Evolutionary conservation across 2,113 vertebrate species (phyloP), one percentile per base, ranked within the genome.

Genomic region (Larimichthys polyactis): DNA sequence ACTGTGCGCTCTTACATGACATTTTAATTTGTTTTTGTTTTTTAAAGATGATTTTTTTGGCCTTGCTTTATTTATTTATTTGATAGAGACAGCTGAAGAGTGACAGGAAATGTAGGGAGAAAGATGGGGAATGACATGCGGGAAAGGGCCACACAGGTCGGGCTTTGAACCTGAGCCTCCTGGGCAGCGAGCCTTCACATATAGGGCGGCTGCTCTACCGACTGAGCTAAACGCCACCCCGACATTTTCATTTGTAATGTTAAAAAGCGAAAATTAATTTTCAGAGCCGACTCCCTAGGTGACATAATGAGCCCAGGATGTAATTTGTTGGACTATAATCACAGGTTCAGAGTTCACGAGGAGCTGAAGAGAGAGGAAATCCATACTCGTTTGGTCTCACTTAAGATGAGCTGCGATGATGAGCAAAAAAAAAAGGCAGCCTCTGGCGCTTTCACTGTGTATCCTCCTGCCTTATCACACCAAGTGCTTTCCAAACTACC

Each of bases 291-390:
- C 8, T 64, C 55, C 20, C 58, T 12, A 2, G 27, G 64, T 64
- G 67, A 24, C 75, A 79, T 62, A 17, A 66, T 70, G 60, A 72
- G 58, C 2, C 29, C n/a, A 32, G 48, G 75, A 74, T 82, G 54
- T 85, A 44, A 80, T 87, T 75, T 78, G 52, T 57, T 57, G 55
- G 29, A 49, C 69, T 72, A 17, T 75, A 85, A 83, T 78, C 60
- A 72, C 72, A 71, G 65, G 55, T 70, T 74, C 40, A 67, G 64
- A 71, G 75, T 79, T 22, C 59, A 24, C 7, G 14, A 70, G 3
- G 52, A 66, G 71, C 57, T 36, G 51, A 40, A 36, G 52, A 69
- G 67, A 72, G 67, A 85, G 48, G 55, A 82, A 71, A 85, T 71
- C 54, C 14, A 75, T 58, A 66, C 75, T 85, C 46, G 66, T 63